Evolutionary conservation across 2,113 vertebrate genomes (phyloP).

Genomic region (Scartelaos histophorus): DNA sequence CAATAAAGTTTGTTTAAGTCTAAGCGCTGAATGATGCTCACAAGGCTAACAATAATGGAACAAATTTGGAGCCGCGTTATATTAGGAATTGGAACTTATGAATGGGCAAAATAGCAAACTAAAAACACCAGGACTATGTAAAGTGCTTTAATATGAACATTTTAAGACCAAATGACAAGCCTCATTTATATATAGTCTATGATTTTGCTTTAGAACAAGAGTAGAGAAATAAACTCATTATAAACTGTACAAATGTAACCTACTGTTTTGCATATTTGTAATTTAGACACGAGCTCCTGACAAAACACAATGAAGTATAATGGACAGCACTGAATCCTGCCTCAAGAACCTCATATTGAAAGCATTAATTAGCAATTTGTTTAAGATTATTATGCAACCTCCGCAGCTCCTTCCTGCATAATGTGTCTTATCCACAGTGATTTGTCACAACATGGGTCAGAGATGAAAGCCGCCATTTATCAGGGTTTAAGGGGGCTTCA

Average conservation of each 20-base stretch:
- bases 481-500: neutral
- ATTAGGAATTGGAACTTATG: too few relatives aligned
- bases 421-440: neutral
- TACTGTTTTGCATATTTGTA: neutral
- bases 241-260: neutral
- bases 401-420: neutral
- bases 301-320: neutral
- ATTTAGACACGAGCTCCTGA: neutral
- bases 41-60: too few relatives aligned
- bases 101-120: too few relatives aligned
- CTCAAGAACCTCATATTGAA: neutral
- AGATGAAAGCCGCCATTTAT: constrained; percentile 1
- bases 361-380: neutral
- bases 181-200: too few relatives aligned
- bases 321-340: neutral
- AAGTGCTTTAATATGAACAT: too few relatives aligned
- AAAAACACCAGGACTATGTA: too few relatives aligned
- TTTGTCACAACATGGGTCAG: neutral
- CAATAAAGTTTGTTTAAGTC: too few relatives aligned
- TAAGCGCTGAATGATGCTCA: too few relatives aligned
- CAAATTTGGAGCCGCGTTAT: too few relatives aligned
- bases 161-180: too few relatives aligned
- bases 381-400: constrained; percentile 3
- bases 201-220: neutral
- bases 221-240: neutral